Evolutionary conservation across 2,113 vertebrate species (phyloP).

Genomic region (Corynorhinus townsendii): DNA sequence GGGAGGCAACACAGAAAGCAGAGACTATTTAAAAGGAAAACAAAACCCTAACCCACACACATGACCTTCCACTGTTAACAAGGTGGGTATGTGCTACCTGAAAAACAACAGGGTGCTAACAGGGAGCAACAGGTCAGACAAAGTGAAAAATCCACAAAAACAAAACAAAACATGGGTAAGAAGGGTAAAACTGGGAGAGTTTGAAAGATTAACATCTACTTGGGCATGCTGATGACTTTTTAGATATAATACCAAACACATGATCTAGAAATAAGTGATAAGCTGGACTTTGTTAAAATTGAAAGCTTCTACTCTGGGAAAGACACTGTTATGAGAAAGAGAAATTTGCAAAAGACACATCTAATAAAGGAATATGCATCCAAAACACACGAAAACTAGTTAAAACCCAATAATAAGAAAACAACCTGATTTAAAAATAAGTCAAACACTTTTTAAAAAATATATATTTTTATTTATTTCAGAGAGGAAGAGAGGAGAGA

Average conservation of each 20-base stretch:
- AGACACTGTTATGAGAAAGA: background rate
- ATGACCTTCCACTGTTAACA: background rate
- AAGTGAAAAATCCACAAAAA: background rate
- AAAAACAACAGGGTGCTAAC: background rate
- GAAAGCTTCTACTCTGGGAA: background rate
- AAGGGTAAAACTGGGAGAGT: background rate
- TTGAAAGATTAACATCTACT: background rate
- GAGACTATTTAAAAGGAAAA: background rate
- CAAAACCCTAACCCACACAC: background rate
- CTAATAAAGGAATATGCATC: background rate
- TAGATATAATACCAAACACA: background rate
- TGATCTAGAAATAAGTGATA: background rate
- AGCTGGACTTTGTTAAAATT: background rate
- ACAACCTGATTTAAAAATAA: background rate
- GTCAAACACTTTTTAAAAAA: too few relatives aligned
- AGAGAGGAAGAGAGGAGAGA: too few relatives aligned
- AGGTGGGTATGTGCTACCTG: background rate
- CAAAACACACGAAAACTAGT: background rate
- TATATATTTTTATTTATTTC: too few relatives aligned
- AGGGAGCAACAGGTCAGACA: background rate
- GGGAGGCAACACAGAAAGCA: background rate
- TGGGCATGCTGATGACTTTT: background rate
- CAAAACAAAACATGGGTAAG: background rate
- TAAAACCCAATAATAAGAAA: background rate
- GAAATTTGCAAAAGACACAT: background rate